phyloP scores from a whole-genome alignment of 2,113 vertebrate genomes.

The Brienomyrus brachyistius region DNA sequence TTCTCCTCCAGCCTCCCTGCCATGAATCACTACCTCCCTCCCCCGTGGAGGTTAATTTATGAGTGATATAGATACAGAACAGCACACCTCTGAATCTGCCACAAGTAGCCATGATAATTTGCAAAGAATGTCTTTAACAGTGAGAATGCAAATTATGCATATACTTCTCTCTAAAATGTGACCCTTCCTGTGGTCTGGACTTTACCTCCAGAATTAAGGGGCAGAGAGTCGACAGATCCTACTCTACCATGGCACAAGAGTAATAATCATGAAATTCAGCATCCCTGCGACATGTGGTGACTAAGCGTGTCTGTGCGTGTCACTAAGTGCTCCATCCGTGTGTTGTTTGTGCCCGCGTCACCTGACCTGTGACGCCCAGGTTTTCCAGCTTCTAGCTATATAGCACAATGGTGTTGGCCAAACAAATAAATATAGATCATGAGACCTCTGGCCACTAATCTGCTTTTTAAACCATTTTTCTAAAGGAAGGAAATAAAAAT shows the following conservation, averaged over 20 bases:
- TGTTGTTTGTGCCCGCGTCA: background rate
- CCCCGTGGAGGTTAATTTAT: background rate
- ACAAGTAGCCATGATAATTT: background rate
- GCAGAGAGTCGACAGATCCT: background rate
- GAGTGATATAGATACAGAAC: background rate
- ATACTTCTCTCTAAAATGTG: background rate
- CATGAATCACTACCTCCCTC: slow-evolving; percentile 1
- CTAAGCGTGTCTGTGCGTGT: background rate
- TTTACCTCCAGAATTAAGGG: background rate
- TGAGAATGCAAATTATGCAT: background rate
- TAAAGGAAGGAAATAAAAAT: background rate
- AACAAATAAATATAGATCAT: background rate
- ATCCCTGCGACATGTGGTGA: background rate
- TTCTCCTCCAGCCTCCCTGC: background rate
- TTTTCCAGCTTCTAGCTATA: background rate
- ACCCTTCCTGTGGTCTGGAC: background rate
- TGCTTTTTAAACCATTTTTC: slow-evolving; percentile 15
- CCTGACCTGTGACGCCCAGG: background rate
- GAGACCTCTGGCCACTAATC: background rate
- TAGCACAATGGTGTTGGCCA: background rate
- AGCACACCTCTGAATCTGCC: background rate
- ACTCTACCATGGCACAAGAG: background rate
- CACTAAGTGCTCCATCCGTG: background rate
- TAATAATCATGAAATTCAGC: background rate
- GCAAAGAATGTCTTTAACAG: background rate